Base-by-base conservation (phyloP, 2,888 invertebrate genomes). In the Drosophila maculinotata region DNA sequence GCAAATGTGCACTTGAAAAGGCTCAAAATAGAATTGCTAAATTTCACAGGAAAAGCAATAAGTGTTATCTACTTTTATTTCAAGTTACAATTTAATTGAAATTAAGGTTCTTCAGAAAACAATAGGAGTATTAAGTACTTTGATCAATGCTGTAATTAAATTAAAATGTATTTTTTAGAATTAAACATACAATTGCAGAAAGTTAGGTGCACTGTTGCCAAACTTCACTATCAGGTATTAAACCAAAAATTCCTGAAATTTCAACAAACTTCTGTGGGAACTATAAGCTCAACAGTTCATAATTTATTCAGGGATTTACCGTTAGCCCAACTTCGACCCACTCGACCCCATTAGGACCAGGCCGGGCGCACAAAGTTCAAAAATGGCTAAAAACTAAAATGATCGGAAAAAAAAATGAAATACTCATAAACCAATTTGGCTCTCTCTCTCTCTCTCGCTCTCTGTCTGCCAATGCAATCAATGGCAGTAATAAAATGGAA, bases 251-350 rank as follows among this genome's bases (percentile, higher is more conserved):
- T 31, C 38, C 14, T 20, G 20, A 20, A 28, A 48, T 17, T 44
- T 36, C 7, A 10, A 2, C 20, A 30, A 53, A 53, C 28, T 56
- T 20, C 31, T 14, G 31, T 44, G 15, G 10, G 10, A 67, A 67
- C 52, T 39, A 30, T 28, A 41, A 69, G 48, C 53, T 36, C 3
- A 30, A 28, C 17, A 38, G n/a, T 35, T 49, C 15, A 56, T 54
- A 66, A 65, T 73, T 51, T 69, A 64, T 73, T 53, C 73, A 60
- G 8, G 26, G 44, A 64, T 51, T 57, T 68, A n/a, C 5, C 44
- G 26, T 42, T 35, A 44, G 36, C 8, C 14, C 10, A 12, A 33
- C 20, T 42, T 5, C 23, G 44, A 28, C 6, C 28, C 9, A 15
- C 12, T 30, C 56, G 38, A 53, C 44, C 47, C 42, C 38, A 31